Evolutionary conservation across 2,888 invertebrate species (phyloP).

Genomic region (Furcula furcula): DNA sequence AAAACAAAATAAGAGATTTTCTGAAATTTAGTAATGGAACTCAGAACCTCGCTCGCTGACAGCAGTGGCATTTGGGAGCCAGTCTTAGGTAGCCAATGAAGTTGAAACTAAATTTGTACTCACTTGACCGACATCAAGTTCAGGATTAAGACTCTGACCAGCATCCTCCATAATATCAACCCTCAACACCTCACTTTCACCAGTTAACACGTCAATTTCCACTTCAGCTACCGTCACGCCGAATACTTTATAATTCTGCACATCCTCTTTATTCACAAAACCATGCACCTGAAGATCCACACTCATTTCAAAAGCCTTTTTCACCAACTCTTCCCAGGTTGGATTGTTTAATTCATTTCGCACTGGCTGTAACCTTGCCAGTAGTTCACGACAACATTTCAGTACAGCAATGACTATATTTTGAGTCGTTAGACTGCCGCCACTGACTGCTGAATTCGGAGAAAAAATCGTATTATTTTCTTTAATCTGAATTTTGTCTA

Average conservation of each 20-base stretch:
- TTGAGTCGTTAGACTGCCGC: slow-evolving; percentile 78
- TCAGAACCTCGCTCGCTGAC: too few species aligned
- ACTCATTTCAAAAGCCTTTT: slow-evolving; percentile 55
- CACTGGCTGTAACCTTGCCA: slow-evolving; percentile 26
- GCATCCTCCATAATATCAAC: slow-evolving; percentile 85
- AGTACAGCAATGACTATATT: slow-evolving; percentile 33
- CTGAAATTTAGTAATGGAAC: too few species aligned
- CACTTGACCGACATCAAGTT: slow-evolving; percentile 85
- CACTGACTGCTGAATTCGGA: slow-evolving; percentile 84
- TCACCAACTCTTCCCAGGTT: slow-evolving; percentile 72
- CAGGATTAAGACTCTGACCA: slow-evolving; percentile 84
- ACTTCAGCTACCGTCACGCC: slow-evolving; percentile 84
- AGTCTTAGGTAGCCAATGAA: too few species aligned
- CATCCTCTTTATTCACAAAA: slow-evolving; percentile 19
- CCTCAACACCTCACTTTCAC: slow-evolving; percentile 81
- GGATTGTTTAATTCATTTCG: slow-evolving; percentile 42
- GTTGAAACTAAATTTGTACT: too few species aligned
- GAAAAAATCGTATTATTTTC: slow-evolving; percentile 80
- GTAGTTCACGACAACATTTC: slow-evolving; percentile 28
- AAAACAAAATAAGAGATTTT: too few species aligned
- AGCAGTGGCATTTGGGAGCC: too few species aligned
- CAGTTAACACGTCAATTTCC: slow-evolving; percentile 87
- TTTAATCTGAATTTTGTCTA: slow-evolving; percentile 85
- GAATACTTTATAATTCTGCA: slow-evolving; percentile 54
- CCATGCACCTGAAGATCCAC: slow-evolving; percentile 50